Percentiles rank a stretch among this genome's conserved stretches.
Evolutionary conservation across 2,888 invertebrate genomes (phyloP).

Genomic region (Arctia plantaginis): DNA sequence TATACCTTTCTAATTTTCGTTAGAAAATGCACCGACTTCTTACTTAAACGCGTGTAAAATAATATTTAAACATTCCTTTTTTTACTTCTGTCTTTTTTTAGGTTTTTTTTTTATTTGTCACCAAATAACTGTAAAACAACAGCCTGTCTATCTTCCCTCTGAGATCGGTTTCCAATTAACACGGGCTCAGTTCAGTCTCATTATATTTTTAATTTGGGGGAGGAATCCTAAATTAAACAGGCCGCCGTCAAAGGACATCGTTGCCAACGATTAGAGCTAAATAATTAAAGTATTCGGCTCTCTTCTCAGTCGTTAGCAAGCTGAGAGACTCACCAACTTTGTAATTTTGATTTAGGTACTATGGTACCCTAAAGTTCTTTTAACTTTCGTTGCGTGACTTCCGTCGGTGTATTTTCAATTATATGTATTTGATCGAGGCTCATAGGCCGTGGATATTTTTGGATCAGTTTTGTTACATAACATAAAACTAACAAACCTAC

Average conservation of each 20-base stretch:
- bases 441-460: conserved; percentile 9
- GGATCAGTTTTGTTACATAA: background rate
- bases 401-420: conserved; percentile 50
- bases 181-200: conserved; percentile 81
- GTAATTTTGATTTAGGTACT: conserved; percentile 78
- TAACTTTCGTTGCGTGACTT: conserved; percentile 57
- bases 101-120: conserved; percentile 13
- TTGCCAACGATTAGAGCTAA: conserved; percentile 84
- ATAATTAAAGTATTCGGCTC: conserved; percentile 86
- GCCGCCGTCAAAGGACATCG: conserved; percentile 84
- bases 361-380: conserved; percentile 59
- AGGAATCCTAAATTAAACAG: conserved; percentile 84
- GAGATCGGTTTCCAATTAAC: conserved; percentile 87
- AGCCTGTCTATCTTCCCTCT: conserved; percentile 64
- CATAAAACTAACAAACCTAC: background rate
- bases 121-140: conserved; percentile 33
- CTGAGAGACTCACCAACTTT: conserved; percentile 77
- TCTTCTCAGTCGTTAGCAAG: conserved; percentile 80
- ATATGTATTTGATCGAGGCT: conserved; percentile 19
- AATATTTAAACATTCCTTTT: background rate
- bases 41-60: background rate
- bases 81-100: background rate
- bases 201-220: conserved; percentile 87
- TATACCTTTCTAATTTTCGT: background rate
- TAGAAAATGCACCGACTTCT: background rate